Evolutionary conservation across 2,888 invertebrate genomes (phyloP).

Genomic region (Drosophila anomelani): DNA sequence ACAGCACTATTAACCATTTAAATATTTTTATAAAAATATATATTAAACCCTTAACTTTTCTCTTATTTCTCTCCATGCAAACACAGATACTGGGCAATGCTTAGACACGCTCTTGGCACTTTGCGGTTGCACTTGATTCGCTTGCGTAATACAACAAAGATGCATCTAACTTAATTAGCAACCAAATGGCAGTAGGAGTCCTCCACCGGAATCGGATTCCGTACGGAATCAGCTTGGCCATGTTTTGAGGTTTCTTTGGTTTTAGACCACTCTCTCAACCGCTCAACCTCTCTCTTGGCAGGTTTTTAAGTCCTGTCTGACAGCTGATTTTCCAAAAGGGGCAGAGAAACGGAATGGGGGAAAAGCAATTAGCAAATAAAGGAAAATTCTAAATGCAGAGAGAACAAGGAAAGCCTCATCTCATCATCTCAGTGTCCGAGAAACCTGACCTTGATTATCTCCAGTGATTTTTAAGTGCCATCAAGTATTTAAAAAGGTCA

Average conservation of each 20-base stretch:
- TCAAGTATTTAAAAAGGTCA: conserved; percentile 56
- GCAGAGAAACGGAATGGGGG: conserved; percentile 10
- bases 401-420: conserved; percentile 1
- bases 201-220: conserved; percentile 21
- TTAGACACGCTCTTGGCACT: conserved; percentile 43
- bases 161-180: conserved; percentile 64
- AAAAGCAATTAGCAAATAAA: conserved; percentile 44
- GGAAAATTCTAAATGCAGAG: conserved; percentile 15
- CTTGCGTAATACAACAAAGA: conserved; percentile 54
- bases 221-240: conserved; percentile 27
- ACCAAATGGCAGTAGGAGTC: conserved; percentile 22
- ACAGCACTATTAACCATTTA: no score
- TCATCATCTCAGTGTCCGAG: conserved; percentile 6
- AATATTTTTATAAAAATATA: no score
- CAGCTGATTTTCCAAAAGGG: conserved; percentile 8
- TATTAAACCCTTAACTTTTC: not conserved
- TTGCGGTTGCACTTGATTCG: conserved; percentile 60
- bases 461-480: conserved; percentile 32
- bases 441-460: conserved; percentile 37
- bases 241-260: conserved; percentile 46
- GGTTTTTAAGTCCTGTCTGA: conserved; percentile 25
- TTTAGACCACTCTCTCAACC: conserved; percentile 23
- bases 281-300: conserved; percentile 16
- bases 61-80: not conserved
- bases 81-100: not conserved